Evolutionary conservation across 2,797 vertebrate species (phyloP).

Genomic region (Anguilla megastoma): DNA sequence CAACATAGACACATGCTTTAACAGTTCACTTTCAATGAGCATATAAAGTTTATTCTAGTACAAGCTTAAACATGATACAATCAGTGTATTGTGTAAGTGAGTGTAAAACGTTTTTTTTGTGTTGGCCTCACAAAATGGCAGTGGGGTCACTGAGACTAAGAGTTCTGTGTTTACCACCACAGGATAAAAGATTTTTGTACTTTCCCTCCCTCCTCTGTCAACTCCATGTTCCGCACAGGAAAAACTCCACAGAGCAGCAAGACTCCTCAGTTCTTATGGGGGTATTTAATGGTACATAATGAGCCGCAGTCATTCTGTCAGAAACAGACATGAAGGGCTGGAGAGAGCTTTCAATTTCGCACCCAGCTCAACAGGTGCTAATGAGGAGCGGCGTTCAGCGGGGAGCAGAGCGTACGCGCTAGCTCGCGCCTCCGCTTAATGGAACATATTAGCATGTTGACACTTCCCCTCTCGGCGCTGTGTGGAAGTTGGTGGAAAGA

Average conservation of each 20-base stretch:
- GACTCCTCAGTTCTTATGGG: slow-evolving; percentile 28
- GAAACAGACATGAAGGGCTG: slow-evolving; percentile 30
- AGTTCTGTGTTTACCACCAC: background rate
- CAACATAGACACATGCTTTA: background rate
- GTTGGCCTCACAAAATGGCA: slow-evolving; percentile 21
- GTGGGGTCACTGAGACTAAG: background rate
- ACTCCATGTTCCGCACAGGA: background rate
- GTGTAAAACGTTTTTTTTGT: slow-evolving; percentile 44
- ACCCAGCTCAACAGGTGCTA: slow-evolving; percentile 47
- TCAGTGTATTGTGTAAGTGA: slow-evolving; percentile 35
- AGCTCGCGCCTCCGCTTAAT: slow-evolving; percentile 46
- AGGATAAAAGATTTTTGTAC: slow-evolving; percentile 19
- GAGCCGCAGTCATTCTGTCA: slow-evolving; percentile 25
- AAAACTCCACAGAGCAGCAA: slow-evolving; percentile 20
- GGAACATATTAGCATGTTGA: slow-evolving; percentile 57
- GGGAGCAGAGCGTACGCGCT: slow-evolving; percentile 41
- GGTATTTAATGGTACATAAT: slow-evolving; percentile 41
- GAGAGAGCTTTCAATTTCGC: slow-evolving; percentile 30
- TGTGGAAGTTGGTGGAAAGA: slow-evolving; percentile 53
- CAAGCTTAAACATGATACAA: background rate
- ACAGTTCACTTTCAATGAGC: background rate
- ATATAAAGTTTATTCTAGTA: background rate
- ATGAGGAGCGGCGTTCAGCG: slow-evolving; percentile 43
- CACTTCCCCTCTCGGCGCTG: slow-evolving; percentile 47
- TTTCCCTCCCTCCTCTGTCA: background rate